These are phyloP conservation scores for Podabrus alpinus DNA, from an alignment of 2,888 invertebrate species.

Conservation along the genomic window DNA sequence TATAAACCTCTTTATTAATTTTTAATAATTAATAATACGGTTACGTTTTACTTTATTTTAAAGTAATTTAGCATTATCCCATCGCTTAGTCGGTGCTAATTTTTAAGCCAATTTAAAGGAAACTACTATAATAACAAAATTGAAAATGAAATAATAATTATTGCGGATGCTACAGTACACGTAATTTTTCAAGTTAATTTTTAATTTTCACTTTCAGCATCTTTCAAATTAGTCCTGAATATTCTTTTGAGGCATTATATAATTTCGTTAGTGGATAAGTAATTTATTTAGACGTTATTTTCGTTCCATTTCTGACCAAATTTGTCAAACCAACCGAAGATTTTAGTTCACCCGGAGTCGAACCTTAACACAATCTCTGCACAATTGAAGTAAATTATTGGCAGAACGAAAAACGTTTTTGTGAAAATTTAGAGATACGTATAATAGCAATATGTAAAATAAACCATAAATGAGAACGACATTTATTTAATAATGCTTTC, in stretches of 20 bases:
- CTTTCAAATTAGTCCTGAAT: neutral
- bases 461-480: too few species aligned
- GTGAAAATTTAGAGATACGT: too few species aligned
- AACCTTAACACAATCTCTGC: too few species aligned
- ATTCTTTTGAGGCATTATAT: neutral
- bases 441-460: too few species aligned
- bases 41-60: neutral
- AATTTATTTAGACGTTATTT: neutral
- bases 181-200: neutral
- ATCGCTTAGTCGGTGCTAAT: neutral
- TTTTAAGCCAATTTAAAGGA: neutral
- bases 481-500: too few species aligned
- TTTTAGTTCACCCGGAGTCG: too few species aligned
- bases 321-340: too few species aligned
- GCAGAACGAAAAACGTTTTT: too few species aligned
- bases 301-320: too few species aligned
- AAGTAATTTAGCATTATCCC: neutral
- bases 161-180: neutral
- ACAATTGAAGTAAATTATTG: too few species aligned
- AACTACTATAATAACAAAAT: neutral
- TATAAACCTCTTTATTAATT: neutral
- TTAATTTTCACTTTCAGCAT: neutral
- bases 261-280: too few species aligned
- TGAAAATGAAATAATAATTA: neutral
- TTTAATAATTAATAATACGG: neutral